Base-by-base conservation (phyloP, 2,113 vertebrate species). In the Rhabdomys dilectus region DNA sequence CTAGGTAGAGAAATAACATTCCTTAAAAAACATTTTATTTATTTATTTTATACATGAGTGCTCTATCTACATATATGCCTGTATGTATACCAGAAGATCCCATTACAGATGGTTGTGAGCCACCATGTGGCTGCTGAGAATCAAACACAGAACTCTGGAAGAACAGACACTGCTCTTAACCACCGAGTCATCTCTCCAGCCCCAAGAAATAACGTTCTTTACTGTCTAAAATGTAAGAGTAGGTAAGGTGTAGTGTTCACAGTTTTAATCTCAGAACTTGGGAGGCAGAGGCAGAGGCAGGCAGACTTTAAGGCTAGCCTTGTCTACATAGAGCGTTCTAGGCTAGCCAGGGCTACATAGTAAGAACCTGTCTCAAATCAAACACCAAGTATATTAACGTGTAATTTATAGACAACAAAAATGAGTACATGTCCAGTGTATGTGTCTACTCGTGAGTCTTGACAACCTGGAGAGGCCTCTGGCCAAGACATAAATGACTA, bases 381-480 rank as follows among this genome's bases (percentile, higher is more conserved):
- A 81, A 58, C 78, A 0, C 13, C n/a, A 72, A 7, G 4, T 58
- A 48, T 51, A 16, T 84, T 51, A 48, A 95, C 19, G 8, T 72
- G 12, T 24, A 15, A 17, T 36, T 42, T 70, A 34, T 48, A 39
- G 10, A 48, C 3, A 19, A 53, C 24, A 16, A 87, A 64, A 93
- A 77, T 4, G n/a, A 21, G 36, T 26, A 19, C 56, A 15, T 9
- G 7, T 45, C n/a, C 11, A 34, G 34, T 13, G 93, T 11, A 9
- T 10, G 93, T 7, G 9, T 9, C 64, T 13, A 3, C 11, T 11
- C 31, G 3, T 19, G 62, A 53, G 22, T 19, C 62, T 12, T 68
- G 77, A 66, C 7, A 13, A 1, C 34, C 29, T 12, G 3, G 29
- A 13, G 0, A 21, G 12, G 6, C 36, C 31, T 36, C 0, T 0